A percentile compares a stretch with the other conserved stretches of the same genome.
Evolutionary conservation across 2,888 invertebrate species (phyloP).

Genomic region (Micropterix aruncella): DNA sequence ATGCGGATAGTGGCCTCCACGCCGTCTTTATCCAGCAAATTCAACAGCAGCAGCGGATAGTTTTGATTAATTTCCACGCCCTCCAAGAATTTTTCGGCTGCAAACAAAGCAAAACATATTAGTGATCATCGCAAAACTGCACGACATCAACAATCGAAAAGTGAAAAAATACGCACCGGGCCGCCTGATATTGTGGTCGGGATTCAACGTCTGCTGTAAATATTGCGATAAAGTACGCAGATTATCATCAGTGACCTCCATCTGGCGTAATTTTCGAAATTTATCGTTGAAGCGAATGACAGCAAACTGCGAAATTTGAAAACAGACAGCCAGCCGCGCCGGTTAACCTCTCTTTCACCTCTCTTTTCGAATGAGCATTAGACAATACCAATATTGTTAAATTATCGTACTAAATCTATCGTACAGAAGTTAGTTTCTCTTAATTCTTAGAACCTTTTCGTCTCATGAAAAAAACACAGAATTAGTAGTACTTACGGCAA

Average conservation of each 20-base stretch:
- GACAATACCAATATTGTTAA: too few relatives aligned
- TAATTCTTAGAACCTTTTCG: too few relatives aligned
- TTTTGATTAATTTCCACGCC: slow-evolving; percentile 83
- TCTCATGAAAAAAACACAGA: too few relatives aligned
- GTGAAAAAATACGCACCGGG: slow-evolving; percentile 49
- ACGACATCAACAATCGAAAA: slow-evolving; percentile 1
- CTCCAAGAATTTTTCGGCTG: slow-evolving; percentile 87
- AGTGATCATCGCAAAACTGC: slow-evolving; percentile 2
- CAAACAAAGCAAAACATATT: slow-evolving; percentile 16
- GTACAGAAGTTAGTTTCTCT: too few relatives aligned
- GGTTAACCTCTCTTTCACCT: too few relatives aligned
- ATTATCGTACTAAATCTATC: too few relatives aligned
- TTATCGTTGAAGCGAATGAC: too few relatives aligned
- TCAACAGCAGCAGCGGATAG: slow-evolving; percentile 74
- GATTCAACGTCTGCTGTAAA: slow-evolving; percentile 76
- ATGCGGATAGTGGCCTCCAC: slow-evolving; percentile 71
- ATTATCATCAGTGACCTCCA: slow-evolving; percentile 86
- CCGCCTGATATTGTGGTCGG: slow-evolving; percentile 66
- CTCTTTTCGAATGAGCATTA: too few relatives aligned
- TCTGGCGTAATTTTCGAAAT: too few relatives aligned
- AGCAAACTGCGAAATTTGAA: too few relatives aligned
- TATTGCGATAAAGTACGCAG: slow-evolving; percentile 68
- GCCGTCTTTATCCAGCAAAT: slow-evolving; percentile 72
- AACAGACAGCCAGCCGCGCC: too few relatives aligned
- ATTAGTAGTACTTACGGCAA: too few relatives aligned